A percentile compares a stretch with the other conserved stretches of the same genome.
phyloP scores from a whole-genome alignment of 2,113 vertebrate species.

The Hypocryptadius cinnamomeus region DNA sequence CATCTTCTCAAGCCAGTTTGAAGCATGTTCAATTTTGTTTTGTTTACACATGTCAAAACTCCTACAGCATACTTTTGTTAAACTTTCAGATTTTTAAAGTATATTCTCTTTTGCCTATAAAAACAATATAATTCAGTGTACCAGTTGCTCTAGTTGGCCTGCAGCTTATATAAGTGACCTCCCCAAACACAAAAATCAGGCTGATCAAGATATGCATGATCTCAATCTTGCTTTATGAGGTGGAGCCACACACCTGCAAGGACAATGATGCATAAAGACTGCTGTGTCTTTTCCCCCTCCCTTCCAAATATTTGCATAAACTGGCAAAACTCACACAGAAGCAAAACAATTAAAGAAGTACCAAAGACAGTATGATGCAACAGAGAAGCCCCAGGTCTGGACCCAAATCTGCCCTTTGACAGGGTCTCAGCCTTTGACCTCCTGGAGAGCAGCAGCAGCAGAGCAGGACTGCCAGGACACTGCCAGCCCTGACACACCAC shows the following conservation, averaged over 20 bases:
- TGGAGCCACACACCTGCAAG: background rate
- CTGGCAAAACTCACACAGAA: background rate
- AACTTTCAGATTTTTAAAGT: background rate
- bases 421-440: background rate
- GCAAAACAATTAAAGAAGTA: background rate
- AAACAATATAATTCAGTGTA: background rate
- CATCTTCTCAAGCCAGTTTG: background rate
- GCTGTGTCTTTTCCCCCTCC: background rate
- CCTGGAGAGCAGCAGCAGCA: background rate
- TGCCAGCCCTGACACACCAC: background rate
- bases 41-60: background rate
- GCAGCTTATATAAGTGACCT: background rate
- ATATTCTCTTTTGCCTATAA: background rate
- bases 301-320: background rate
- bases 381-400: background rate
- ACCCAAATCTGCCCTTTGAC: background rate
- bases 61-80: background rate
- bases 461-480: background rate
- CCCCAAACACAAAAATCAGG: slow-evolving; percentile 10
- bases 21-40: background rate
- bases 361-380: background rate
- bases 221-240: background rate
- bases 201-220: background rate
- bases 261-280: background rate
- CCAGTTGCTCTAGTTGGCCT: background rate